Base-by-base conservation (phyloP, 2,113 vertebrate species). In the Microcebus griseorufus region DNA sequence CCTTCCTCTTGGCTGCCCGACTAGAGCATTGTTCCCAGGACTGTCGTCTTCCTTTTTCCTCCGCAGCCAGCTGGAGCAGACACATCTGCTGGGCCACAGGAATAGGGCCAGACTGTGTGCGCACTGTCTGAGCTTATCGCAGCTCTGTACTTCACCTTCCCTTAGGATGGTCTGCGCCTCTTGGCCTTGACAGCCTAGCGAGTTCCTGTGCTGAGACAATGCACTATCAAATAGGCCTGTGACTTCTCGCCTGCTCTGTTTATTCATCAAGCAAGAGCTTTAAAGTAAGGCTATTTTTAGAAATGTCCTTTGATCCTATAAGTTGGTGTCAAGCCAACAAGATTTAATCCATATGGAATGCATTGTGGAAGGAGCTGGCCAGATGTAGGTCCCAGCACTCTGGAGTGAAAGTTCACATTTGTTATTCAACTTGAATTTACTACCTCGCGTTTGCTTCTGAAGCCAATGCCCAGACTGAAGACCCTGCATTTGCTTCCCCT, bases 241-340 rank as follows among this genome's bases (percentile, higher is more conserved):
- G 81, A 88, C 93, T 84, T 93, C 86, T 94, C 84, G 82, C 82
- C 85, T 96, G 4, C 86, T 87, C 37, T 97, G 96, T 98, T 97
- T 97, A 90, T 95, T 95, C 96, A 93, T 81, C 80, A 90, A 94
- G 70, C 93, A 90, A 81, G 45, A 73, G 82, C 96, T 94, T 96
- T 83, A 97, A 97, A 97, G 83, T 92, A 95, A 90, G 79, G 10
- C n/a, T 98, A 97, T 97, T 97, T 97, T 98, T 95, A 97, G 97
- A 96, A 92, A 76, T 90, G 69, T 76, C 94, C 92, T 98, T 97
- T 98, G 96, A 98, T 98, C 95, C 95, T 97, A 78, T 85, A 98
- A 98, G 95, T 96, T 23, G 84, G 94, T 87, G 80, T 97, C 96
- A 94, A 80, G 72, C 64, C 96, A 53, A 76, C 75, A 96, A 81